Evolutionary conservation across 1,140 invertebrate genomes (phyloP).

Genomic region (Eurosta solidaginis): DNA sequence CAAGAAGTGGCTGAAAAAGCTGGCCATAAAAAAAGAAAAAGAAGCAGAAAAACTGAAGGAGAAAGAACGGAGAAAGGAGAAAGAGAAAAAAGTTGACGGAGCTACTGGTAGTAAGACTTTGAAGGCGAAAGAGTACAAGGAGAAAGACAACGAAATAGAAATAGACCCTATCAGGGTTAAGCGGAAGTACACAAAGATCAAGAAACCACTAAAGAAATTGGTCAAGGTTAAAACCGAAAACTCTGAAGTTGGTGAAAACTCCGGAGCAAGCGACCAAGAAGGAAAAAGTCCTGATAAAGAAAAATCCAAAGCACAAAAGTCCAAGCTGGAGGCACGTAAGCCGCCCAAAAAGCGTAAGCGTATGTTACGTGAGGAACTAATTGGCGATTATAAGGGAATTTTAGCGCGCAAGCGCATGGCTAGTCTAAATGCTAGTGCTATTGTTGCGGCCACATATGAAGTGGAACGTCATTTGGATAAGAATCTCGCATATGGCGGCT

Average conservation of each 20-base stretch:
- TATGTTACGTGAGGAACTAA: conserved; percentile 73
- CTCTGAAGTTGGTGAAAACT: conserved; percentile 46
- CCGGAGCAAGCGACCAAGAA: conserved; percentile 41
- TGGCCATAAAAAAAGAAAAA: conserved; percentile 38
- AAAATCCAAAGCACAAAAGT: conserved; percentile 35
- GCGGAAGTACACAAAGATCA: conserved; percentile 33
- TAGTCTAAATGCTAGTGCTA: conserved; percentile 88
- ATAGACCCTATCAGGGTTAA: conserved; percentile 33
- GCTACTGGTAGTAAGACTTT: conserved; percentile 31
- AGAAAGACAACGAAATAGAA: conserved; percentile 18
- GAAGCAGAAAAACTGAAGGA: conserved; percentile 25
- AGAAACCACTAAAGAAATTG: conserved; percentile 34
- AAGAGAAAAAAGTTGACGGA: conserved; percentile 41
- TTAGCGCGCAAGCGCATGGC: conserved; percentile 90
- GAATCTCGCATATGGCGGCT: conserved; percentile 60
- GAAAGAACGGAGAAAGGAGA: conserved; percentile 37
- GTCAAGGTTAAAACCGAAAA: conserved; percentile 57
- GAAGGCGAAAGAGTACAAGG: not conserved
- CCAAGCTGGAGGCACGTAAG: conserved; percentile 42
- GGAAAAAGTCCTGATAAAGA: conserved; percentile 33
- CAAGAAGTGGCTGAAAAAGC: conserved; percentile 45
- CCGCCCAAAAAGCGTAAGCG: conserved; percentile 60
- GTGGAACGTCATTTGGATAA: conserved; percentile 64
- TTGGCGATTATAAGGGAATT: conserved; percentile 78
- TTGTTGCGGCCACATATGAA: conserved; percentile 89